Evolutionary conservation across 1,140 invertebrate species (phyloP).

Genomic region (Bathynomus jamesi): DNA sequence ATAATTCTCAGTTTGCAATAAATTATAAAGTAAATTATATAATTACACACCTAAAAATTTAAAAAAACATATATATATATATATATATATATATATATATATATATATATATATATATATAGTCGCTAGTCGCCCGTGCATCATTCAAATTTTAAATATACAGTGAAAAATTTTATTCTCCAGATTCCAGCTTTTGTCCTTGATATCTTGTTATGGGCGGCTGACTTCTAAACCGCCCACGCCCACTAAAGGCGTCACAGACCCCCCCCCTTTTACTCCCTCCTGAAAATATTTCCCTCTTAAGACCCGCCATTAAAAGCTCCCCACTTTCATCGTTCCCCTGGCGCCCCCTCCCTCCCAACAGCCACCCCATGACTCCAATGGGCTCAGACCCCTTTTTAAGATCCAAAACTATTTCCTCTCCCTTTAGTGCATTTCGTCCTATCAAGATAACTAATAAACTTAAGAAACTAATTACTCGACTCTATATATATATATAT

Average conservation of each 20-base stretch:
- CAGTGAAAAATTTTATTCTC: not conserved
- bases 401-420: too few relatives aligned
- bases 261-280: not conserved
- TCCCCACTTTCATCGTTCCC: not conserved
- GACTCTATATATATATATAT: not conserved
- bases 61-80: not conserved
- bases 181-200: not conserved
- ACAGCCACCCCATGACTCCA: too few relatives aligned
- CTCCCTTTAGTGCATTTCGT: not conserved
- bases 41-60: not conserved
- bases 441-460: not conserved
- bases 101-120: not conserved
- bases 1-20: not conserved
- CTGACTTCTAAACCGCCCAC: not conserved
- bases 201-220: not conserved
- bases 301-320: not conserved
- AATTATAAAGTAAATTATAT: not conserved
- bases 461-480: not conserved
- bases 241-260: not conserved
- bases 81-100: not conserved
- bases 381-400: too few relatives aligned
- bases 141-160: not conserved
- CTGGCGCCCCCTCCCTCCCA: not conserved
- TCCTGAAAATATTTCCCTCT: not conserved
- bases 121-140: not conserved